These are phyloP conservation scores for Nymphalis polychloros DNA, from an alignment of 2,888 invertebrate species.

Conservation along the genomic window DNA sequence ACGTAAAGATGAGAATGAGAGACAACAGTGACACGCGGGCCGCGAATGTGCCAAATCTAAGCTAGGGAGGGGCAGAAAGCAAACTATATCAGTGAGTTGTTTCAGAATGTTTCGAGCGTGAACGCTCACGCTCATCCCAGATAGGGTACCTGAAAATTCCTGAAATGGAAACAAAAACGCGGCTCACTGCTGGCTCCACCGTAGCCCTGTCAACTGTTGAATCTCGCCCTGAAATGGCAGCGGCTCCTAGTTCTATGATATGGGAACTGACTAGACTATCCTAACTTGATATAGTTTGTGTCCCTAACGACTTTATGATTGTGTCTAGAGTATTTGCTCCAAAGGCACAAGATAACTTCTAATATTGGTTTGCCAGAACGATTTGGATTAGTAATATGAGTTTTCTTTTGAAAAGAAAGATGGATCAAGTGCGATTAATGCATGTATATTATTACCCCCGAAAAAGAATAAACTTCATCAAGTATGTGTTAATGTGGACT, in stretches of 20 bases:
- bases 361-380: not conserved
- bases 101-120: slow-evolving; percentile 68
- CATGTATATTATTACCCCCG: slow-evolving; percentile 17
- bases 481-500: slow-evolving; percentile 52
- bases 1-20: slow-evolving; percentile 82
- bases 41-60: slow-evolving; percentile 82
- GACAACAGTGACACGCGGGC: slow-evolving; percentile 83
- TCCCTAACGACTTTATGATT: not conserved
- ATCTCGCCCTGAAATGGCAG: slow-evolving; percentile 78
- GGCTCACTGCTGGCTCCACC: slow-evolving; percentile 77
- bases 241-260: slow-evolving; percentile 63
- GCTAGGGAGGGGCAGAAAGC: slow-evolving; percentile 83
- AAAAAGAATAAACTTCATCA: slow-evolving; percentile 40
- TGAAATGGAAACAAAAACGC: slow-evolving; percentile 77
- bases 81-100: slow-evolving; percentile 81
- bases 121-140: slow-evolving; percentile 68
- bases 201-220: slow-evolving; percentile 81
- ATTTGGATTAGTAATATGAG: slow-evolving; percentile 11
- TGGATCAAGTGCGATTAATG: slow-evolving; percentile 17
- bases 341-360: slow-evolving; percentile 10
- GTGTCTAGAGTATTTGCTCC: slow-evolving; percentile 7
- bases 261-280: slow-evolving; percentile 55
- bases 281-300: slow-evolving; percentile 2
- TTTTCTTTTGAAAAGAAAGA: slow-evolving; percentile 2
- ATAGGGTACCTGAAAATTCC: slow-evolving; percentile 79